A percentile compares a stretch with the other conserved stretches of the same genome.
phyloP scores from a whole-genome alignment of 2,888 invertebrate species.

The Sclerodermus sp. region DNA sequence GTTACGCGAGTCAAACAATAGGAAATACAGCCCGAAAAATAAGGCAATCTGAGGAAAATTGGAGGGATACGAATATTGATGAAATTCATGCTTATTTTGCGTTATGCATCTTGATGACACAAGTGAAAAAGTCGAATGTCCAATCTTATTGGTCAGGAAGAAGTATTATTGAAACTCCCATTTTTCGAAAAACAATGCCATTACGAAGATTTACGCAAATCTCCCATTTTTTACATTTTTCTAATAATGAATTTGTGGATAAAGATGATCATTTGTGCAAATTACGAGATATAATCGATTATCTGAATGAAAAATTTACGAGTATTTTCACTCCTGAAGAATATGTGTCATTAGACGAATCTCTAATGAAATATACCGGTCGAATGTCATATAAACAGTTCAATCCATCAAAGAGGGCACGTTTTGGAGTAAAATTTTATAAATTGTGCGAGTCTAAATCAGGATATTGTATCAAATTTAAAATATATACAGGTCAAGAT shows the following conservation, averaged over 20 bases:
- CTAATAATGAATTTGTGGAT: constrained; percentile 17
- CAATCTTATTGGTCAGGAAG: constrained; percentile 26
- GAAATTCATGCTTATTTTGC: constrained; percentile 28
- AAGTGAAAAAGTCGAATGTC: constrained; percentile 27
- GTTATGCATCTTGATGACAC: constrained; percentile 24
- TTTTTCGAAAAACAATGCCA: constrained; percentile 22
- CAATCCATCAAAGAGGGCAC: too few species aligned
- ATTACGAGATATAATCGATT: constrained; percentile 15
- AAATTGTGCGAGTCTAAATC: constrained; percentile 33
- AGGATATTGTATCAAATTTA: constrained; percentile 17
- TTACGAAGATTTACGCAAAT: constrained; percentile 17
- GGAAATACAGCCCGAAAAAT: constrained; percentile 9
- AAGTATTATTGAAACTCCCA: constrained; percentile 24
- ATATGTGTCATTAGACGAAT: constrained; percentile 28
- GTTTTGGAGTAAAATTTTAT: too few species aligned
- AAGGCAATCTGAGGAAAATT: too few species aligned
- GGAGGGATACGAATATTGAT: constrained; percentile 16
- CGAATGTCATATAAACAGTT: constrained; percentile 32
- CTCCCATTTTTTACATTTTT: constrained; percentile 19
- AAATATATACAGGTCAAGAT: constrained; percentile 24
- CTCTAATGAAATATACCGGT: constrained; percentile 33
- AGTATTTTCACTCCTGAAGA: too few species aligned
- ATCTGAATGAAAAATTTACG: constrained; percentile 23
- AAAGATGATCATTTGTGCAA: constrained; percentile 8
- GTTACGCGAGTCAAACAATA: constrained; percentile 17